Evolutionary conservation across 2,113 vertebrate genomes (phyloP), one percentile per base, ranked within the genome.

Genomic region (Plestiodon gilberti): DNA sequence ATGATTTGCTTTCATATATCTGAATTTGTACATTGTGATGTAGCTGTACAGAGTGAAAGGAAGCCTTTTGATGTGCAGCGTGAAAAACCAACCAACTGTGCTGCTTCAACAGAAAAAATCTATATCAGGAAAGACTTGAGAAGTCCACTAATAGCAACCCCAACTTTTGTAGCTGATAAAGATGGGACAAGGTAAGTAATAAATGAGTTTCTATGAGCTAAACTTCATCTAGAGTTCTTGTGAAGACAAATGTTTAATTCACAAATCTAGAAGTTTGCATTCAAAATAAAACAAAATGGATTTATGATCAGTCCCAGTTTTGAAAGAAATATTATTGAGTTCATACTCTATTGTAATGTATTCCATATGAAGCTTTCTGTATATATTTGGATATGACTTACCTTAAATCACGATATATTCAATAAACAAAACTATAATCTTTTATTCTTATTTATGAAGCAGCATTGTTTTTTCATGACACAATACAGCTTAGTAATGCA

Each of bases 1-100:
- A 76, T 57, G 84, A 74, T 30, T 90, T 91, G 57, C 73, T 91
- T 91, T 95, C 57, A 94, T 91, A 85, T 69, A 1, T 78, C 30
- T 78, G 3, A 76, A 5, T 85, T 92, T 81, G 52, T 93, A 52
- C n/a, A 1, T 94, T 90, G 33, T 90, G 89, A 23, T 90, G 82
- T 84, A 99, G 99, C 99, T 93, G 99, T 99, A 87, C 99, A 99
- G 93, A 99, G 98, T 96, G 99, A 99, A 93, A 97, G 98, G 91
- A 99, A 99, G 88, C 99, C 99, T 35, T 98, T 99, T 64, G 99
- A 99, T 82, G 95, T 98, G 59, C 98, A 98, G 1, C 97, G 99
- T 96, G 98, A 99, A 93, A 99, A 98, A 89, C 98, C 99, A 78
- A 96, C 97, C 82, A 99, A 99, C 95, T 99, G 99, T 83, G 99